Conservation (phyloP, 2,888 invertebrate genomes). For the Drosophila setosimentum region DNA sequence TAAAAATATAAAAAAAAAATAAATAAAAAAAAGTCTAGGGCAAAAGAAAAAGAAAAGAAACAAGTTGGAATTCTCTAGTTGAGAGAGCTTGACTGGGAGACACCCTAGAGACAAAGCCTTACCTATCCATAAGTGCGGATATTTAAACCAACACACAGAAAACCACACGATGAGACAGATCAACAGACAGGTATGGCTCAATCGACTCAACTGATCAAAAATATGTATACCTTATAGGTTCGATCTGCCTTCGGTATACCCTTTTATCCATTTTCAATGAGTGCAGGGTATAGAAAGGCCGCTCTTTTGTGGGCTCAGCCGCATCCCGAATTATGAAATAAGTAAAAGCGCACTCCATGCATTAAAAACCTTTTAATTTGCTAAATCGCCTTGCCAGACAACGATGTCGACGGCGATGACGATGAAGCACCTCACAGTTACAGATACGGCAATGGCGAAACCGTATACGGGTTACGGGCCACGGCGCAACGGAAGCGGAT, state of each 20-base stretch:
- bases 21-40: conserved; percentile 26
- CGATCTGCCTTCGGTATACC: neutral
- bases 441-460: conserved; percentile 31
- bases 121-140: neutral
- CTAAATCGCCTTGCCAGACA: conserved; percentile 85
- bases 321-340: conserved; percentile 81
- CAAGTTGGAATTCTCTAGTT: neutral
- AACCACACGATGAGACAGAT: neutral
- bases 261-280: neutral
- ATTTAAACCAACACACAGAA: neutral
- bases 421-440: conserved; percentile 35
- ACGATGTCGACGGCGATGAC: conserved; percentile 36
- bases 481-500: conserved; percentile 67
- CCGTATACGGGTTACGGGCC: conserved; percentile 24
- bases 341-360: conserved; percentile 83
- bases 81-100: neutral
- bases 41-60: conserved; percentile 48
- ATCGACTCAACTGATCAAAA: neutral
- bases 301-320: conserved; percentile 23
- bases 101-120: neutral
- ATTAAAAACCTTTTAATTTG: conserved; percentile 85
- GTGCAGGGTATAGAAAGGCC: conserved; percentile 11
- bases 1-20: conserved; percentile 5
- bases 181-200: neutral
- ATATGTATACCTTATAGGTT: neutral